phyloP scores from a whole-genome alignment of 2,113 vertebrate genomes.

The Cyanoramphus novaezelandiae region DNA sequence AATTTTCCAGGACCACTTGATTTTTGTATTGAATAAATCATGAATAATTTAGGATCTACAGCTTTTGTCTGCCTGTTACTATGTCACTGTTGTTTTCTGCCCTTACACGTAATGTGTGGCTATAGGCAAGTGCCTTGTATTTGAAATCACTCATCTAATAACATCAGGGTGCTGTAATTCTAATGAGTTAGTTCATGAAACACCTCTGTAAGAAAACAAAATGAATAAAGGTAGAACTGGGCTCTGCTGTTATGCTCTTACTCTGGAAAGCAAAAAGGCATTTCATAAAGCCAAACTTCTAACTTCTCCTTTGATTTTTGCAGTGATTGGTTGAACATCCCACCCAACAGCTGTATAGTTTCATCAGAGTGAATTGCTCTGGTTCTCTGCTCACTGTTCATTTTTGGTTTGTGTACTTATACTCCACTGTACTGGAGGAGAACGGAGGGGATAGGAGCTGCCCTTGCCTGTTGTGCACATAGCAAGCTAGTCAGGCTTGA shows the following conservation, averaged over 20 bases:
- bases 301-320: neutral
- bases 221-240: neutral
- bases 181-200: neutral
- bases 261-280: neutral
- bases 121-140: neutral
- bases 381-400: neutral
- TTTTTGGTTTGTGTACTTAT: neutral
- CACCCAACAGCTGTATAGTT: neutral
- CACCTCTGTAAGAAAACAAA: neutral
- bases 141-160: neutral
- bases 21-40: neutral
- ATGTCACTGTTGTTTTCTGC: neutral
- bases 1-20: neutral
- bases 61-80: neutral
- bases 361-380: neutral
- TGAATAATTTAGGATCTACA: constrained; percentile 7
- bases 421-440: neutral
- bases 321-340: neutral
- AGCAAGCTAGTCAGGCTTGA: neutral
- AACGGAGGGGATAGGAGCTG: neutral
- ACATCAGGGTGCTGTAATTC: neutral
- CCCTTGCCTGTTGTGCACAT: neutral
- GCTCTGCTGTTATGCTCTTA: neutral
- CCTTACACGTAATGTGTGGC: neutral
- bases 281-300: neutral